These are phyloP conservation scores for Girardia tigrina DNA, from an alignment of 2,888 invertebrate genomes.

Conservation along the genomic window DNA sequence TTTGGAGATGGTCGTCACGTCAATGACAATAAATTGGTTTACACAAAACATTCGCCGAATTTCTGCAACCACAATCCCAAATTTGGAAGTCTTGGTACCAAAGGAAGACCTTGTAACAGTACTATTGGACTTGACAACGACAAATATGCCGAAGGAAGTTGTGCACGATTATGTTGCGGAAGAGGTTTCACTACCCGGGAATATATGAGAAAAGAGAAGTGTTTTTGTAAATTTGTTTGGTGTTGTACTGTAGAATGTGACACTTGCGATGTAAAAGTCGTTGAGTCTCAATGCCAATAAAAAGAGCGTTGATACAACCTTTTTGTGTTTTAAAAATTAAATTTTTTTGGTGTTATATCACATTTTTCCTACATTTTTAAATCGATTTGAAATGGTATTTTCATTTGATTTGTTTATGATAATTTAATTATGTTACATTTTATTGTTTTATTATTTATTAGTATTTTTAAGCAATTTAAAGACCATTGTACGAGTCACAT, in stretches of 20 bases:
- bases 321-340: too few species aligned
- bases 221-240: conserved; percentile 89
- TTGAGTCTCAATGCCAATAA: not conserved
- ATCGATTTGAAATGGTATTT: too few species aligned
- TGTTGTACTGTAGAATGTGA: conserved; percentile 92
- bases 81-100: conserved; percentile 73
- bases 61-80: conserved; percentile 68
- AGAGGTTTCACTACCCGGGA: conserved; percentile 74
- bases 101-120: conserved; percentile 55
- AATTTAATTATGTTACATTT: too few species aligned
- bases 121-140: not conserved
- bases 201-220: conserved; percentile 70
- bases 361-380: too few species aligned
- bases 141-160: conserved; percentile 45
- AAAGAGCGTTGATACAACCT: not conserved
- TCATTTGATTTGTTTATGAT: too few species aligned
- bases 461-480: too few species aligned
- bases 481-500: too few species aligned
- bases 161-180: conserved; percentile 89
- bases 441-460: too few species aligned
- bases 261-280: conserved; percentile 55
- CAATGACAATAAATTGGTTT: not conserved
- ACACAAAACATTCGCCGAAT: conserved; percentile 63
- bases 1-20: not conserved
- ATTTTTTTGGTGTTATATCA: too few species aligned